These are phyloP conservation scores for Neelides sp. DNA, from an alignment of 1,140 invertebrate genomes.

Conservation along the genomic window DNA sequence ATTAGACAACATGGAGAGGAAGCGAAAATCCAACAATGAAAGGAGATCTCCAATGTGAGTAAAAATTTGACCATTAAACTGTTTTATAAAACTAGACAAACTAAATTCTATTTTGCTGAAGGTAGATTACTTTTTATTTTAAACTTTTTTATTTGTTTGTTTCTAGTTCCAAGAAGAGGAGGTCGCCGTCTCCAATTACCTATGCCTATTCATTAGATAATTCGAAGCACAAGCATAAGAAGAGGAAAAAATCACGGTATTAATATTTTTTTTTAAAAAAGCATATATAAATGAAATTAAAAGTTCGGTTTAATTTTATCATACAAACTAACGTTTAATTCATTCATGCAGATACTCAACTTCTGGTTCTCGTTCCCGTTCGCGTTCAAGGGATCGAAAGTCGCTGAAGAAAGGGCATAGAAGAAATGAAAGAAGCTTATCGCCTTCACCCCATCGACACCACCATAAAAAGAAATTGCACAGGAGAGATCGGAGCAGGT, in stretches of 20 bases:
- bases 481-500: constrained; percentile 27
- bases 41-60: constrained; percentile 8
- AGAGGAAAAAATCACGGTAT: constrained; percentile 26
- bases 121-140: neutral
- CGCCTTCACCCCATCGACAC: constrained; percentile 4
- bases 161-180: no score
- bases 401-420: constrained; percentile 20
- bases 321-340: neutral
- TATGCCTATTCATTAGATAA: constrained; percentile 6
- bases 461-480: constrained; percentile 16
- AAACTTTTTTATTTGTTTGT: constrained; percentile 1
- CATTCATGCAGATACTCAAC: neutral
- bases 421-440: neutral
- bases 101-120: neutral
- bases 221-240: constrained; percentile 27
- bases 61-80: neutral
- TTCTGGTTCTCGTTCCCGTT: constrained; percentile 26
- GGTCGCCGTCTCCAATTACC: constrained; percentile 23
- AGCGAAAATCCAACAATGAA: neutral
- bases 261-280: no score
- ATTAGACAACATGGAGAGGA: neutral
- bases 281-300: no score
- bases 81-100: neutral
- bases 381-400: constrained; percentile 22
- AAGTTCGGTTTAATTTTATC: no score